These are phyloP conservation scores for Plectropomus leopardus DNA, from an alignment of 2,113 vertebrate species.

Conservation along the genomic window DNA sequence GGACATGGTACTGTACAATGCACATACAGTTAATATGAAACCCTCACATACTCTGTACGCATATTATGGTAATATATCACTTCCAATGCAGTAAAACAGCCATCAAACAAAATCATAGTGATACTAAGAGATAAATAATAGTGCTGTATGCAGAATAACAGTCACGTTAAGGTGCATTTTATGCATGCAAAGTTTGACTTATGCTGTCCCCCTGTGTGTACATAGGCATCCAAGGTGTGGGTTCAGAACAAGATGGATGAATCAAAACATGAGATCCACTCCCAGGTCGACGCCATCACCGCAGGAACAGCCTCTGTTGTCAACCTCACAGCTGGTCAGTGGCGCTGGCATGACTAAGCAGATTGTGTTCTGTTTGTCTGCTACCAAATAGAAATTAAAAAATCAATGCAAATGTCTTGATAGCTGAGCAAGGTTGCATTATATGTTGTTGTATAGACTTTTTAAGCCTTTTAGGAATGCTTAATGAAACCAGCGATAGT, in stretches of 20 bases:
- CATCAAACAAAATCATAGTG: background rate
- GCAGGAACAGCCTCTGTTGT: constrained; percentile 98
- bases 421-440: background rate
- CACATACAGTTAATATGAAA: background rate
- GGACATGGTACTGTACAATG: constrained; percentile 89
- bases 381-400: background rate
- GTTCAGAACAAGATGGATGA: constrained; percentile 99
- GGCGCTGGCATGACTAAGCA: constrained; percentile 4
- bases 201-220: background rate
- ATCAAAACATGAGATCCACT: constrained; percentile 99
- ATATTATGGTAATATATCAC: background rate
- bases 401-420: background rate
- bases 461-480: constrained; percentile 17
- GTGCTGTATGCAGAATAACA: background rate
- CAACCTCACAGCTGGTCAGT: constrained; percentile 97
- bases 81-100: background rate
- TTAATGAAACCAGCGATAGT: constrained; percentile 7
- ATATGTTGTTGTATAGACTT: background rate
- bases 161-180: too few relatives aligned
- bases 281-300: constrained; percentile 98
- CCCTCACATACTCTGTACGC: background rate
- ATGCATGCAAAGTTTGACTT: background rate
- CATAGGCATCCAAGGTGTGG: constrained; percentile 96
- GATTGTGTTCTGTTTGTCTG: background rate
- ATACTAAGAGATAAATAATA: background rate